Percentiles rank a stretch among this genome's conserved stretches.
Conservation (phyloP, 1,140 invertebrate genomes). For the Leptestheria dahalacensis region DNA sequence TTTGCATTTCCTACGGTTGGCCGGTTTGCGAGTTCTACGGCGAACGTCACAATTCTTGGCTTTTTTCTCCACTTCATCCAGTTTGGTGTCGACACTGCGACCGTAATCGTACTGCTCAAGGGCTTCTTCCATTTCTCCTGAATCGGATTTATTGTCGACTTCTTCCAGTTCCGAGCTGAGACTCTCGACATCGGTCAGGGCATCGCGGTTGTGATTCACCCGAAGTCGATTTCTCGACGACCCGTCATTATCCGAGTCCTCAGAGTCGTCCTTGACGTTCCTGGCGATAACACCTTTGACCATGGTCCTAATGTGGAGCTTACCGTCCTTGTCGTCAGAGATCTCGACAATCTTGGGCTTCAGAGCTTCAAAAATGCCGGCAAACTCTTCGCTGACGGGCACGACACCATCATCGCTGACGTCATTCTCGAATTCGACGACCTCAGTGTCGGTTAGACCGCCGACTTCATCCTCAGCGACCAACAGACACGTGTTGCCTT, state of each 20-base stretch:
- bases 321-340: slow-evolving; percentile 14
- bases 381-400: slow-evolving; percentile 13
- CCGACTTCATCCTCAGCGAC: slow-evolving; percentile 4
- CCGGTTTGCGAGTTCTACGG: slow-evolving; percentile 19
- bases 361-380: slow-evolving; percentile 13
- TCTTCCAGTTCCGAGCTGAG: slow-evolving; percentile 1
- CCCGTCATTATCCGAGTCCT: neutral
- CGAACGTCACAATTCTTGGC: slow-evolving; percentile 18
- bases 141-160: neutral
- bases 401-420: neutral
- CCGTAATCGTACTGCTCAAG: slow-evolving; percentile 2
- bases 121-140: neutral
- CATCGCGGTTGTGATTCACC: neutral
- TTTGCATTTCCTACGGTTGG: slow-evolving; percentile 18
- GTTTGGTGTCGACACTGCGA: slow-evolving; percentile 19
- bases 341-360: slow-evolving; percentile 11
- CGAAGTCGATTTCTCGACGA: neutral
- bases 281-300: slow-evolving; percentile 7
- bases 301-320: slow-evolving; percentile 12
- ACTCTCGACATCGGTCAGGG: slow-evolving; percentile 13
- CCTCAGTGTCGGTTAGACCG: slow-evolving; percentile 12
- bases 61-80: slow-evolving; percentile 18
- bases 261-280: neutral
- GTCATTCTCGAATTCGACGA: slow-evolving; percentile 11
- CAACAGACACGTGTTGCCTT: neutral